phyloP scores from a whole-genome alignment of 2,113 vertebrate species.

The Hippocampus abdominalis region DNA sequence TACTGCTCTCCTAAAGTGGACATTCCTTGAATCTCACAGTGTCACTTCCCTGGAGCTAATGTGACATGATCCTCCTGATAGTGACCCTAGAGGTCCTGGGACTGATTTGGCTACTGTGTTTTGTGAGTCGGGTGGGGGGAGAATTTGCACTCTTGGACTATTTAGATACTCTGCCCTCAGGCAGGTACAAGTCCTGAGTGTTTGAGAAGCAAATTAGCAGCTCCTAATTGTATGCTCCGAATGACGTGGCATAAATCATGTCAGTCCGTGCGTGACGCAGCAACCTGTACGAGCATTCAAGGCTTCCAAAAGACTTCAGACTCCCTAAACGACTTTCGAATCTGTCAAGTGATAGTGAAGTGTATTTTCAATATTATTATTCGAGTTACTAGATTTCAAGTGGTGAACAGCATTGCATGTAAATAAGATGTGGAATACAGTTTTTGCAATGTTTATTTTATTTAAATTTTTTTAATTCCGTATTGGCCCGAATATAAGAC shows the following conservation, averaged over 20 bases:
- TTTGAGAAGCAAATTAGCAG: conserved; percentile 44
- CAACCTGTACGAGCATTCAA: neutral
- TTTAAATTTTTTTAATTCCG: too few relatives aligned
- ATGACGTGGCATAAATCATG: conserved; percentile 52
- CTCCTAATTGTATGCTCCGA: conserved; percentile 53
- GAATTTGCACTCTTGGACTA: conserved; percentile 14
- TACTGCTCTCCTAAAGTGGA: neutral
- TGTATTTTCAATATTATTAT: too few relatives aligned
- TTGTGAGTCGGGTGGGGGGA: conserved; percentile 15
- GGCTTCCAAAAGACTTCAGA: conserved; percentile 18
- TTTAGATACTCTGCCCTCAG: conserved; percentile 28
- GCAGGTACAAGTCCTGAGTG: conserved; percentile 43
- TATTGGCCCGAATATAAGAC: too few relatives aligned
- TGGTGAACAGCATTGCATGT: too few relatives aligned
- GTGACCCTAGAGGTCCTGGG: conserved; percentile 12
- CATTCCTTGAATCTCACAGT: conserved; percentile 17
- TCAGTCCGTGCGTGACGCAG: conserved; percentile 8
- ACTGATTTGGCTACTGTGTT: conserved; percentile 4
- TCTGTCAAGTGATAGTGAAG: too few relatives aligned
- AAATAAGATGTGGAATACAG: too few relatives aligned
- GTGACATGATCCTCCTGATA: conserved; percentile 24
- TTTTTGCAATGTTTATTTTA: too few relatives aligned
- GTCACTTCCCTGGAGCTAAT: conserved; percentile 26
- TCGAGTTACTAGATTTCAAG: too few relatives aligned
- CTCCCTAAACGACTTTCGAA: neutral